Evolutionary conservation across 2,113 vertebrate genomes (phyloP), one percentile per base, ranked within the genome.

Genomic region (Scopus umbretta): DNA sequence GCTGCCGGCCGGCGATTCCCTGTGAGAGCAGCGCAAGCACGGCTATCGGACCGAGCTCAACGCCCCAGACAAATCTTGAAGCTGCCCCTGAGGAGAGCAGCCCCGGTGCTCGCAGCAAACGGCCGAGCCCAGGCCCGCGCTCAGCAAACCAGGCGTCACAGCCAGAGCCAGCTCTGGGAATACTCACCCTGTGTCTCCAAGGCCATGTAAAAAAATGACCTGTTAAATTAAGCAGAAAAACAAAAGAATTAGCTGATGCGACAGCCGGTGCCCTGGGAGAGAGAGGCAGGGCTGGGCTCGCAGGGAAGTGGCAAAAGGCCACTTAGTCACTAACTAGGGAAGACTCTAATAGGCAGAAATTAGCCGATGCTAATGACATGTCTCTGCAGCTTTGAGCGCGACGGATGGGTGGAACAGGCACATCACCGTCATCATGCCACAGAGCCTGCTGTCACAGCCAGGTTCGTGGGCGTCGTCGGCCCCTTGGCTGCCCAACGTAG

Each of bases 181-280:
- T 43, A 98, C 99, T 99, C 97, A 99, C 99, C 99, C 99, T 5
- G 99, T 97, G 97, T 99, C 99, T 97, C 99, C 99, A 68, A 99
- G 98, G 85, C 99, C 99, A 96, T 99, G 99, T 91, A 99, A 98
- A 97, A 99, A 99, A 97, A 99, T 99, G 86, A 99, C 99, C 99
- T 99, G 98, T 76, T 25, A 80, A 97, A 90, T 53, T 6, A 88
- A 95, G 71, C 58, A 96, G 80, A 94, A 63, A 80, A 78, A 34
- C 67, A 34, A 65, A 59, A 47, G 81, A 55, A 87, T 95, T n/a
- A 95, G 89, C 38, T 7, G 47, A 36, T 19, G 83, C 4, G 32
- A 38, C 17, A 66, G 72, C 5, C 0, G 5, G 21, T 34, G 59
- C 20, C n/a, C 12, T 4, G n/a, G n/a, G 50, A 47, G 17, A 90